Percentiles rank a stretch among this genome's conserved stretches.
phyloP scores from a whole-genome alignment of 2,797 vertebrate species.

The Sciurus vulgaris region DNA sequence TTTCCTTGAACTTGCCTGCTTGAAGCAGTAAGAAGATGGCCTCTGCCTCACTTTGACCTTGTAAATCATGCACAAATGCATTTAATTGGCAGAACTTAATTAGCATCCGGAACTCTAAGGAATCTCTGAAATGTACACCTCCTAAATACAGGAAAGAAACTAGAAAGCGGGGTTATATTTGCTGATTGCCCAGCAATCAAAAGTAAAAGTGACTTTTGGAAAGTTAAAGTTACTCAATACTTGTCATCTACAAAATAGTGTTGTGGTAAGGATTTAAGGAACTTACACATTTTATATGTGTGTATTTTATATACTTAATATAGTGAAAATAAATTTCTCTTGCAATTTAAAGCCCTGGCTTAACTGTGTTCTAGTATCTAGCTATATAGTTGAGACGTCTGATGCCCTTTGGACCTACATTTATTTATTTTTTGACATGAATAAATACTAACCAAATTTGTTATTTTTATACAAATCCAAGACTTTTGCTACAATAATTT shows the following conservation, averaged over 20 bases:
- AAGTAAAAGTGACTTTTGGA: neutral
- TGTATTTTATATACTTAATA: neutral
- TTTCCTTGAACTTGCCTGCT: constrained; percentile 11
- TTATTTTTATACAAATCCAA: too few species aligned
- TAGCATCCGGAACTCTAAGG: constrained; percentile 26
- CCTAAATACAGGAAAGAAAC: neutral
- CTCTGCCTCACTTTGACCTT: neutral
- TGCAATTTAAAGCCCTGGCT: neutral
- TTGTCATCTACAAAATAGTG: neutral
- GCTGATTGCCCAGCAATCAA: neutral
- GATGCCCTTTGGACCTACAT: neutral
- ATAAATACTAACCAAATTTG: too few species aligned
- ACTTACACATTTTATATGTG: too few species aligned
- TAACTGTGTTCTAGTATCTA: neutral
- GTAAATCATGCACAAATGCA: neutral
- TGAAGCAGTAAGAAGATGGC: neutral
- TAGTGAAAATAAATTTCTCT: neutral
- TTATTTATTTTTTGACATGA: neutral
- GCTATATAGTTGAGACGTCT: neutral
- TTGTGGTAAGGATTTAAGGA: neutral
- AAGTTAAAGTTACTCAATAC: neutral
- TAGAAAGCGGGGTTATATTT: neutral
- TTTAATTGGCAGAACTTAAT: constrained; percentile 45
- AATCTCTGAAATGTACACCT: neutral
- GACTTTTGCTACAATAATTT: too few species aligned